Base-by-base conservation (phyloP, 2,888 invertebrate species). In the Athripsodes cinereus region DNA sequence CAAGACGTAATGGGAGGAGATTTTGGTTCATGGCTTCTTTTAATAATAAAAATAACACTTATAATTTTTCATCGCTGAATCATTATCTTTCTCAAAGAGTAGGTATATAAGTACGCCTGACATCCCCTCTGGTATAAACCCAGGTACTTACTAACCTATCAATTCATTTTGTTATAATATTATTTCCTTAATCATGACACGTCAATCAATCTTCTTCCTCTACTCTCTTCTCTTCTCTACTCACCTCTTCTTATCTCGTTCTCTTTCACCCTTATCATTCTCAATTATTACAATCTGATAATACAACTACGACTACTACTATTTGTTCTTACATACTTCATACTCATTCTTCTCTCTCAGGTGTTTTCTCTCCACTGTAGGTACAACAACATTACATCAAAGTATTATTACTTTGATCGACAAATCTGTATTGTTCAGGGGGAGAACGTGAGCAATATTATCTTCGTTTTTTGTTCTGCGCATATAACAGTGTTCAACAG, bases 121-220 rank as follows among this genome's bases (percentile, higher is more conserved):
- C 40, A 16, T 40, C 40, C 13, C 13, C 40, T 13, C 16, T 3
- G 40, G 13, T 40, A 40, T 2, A 13, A 6, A 26, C 3, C 5
- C 10, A 10, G 26, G 5, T 26, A 16, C 40, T 2, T n/a, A 40
- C 8, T 16, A 13, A 8, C 40, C 40, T 40, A 40, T 40, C 40
- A 40, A 40, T 40, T 40, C 40, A 40, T 40, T 40, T 40, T 40
- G 40, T 40, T 8, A 40, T 40, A 40, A 40, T 40, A 40, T 40
- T 40, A 40, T 40, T 40, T 40, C 16, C 40, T 40, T 40, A 40
- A 40, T 40, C 40, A 40, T 40, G 40, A 40, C 40, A 40, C 40
- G 40, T 40, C 40, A 13, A 40, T 40, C 40, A 40, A 40, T 40
- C 40, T 40, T 40, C 40, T n/a, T 40, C 40, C 13, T 40, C 40